A percentile compares a stretch with the other conserved stretches of the same genome.
Conservation (phyloP, 1,140 invertebrate genomes). For the Antheraea pernyi region DNA sequence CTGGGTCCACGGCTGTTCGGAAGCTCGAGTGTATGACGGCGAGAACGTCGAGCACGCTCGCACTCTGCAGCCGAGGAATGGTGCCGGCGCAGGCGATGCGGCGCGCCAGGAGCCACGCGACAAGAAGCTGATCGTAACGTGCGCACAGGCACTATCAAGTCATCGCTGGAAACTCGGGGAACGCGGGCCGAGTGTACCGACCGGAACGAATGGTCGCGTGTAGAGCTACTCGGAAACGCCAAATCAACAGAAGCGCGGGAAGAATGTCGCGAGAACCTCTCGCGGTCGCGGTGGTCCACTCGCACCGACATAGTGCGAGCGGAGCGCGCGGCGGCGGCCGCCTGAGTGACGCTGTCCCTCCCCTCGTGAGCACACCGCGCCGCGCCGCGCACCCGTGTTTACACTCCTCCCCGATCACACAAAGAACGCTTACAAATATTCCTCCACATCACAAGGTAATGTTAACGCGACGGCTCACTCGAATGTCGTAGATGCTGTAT, state of each 20-base stretch:
- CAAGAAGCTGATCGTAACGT: constrained; percentile 68
- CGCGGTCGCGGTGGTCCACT: constrained; percentile 63
- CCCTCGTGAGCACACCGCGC: constrained; percentile 42
- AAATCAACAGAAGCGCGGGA: constrained; percentile 72
- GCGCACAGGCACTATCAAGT: constrained; percentile 69
- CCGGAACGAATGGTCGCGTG: constrained; percentile 64
- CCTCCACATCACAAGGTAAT: constrained; percentile 39
- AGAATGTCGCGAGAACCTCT: constrained; percentile 67
- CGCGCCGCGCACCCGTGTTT: constrained; percentile 57
- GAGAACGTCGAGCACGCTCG: constrained; percentile 63
- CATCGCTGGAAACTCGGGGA: constrained; percentile 65
- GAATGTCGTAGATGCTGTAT: constrained; percentile 45
- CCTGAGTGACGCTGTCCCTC: constrained; percentile 49
- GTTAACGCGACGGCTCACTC: constrained; percentile 44
- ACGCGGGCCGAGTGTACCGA: constrained; percentile 70
- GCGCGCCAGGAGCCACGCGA: constrained; percentile 60
- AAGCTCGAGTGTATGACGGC: constrained; percentile 63
- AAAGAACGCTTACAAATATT: constrained; percentile 60
- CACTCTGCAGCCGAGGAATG: constrained; percentile 72
- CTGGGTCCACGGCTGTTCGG: constrained; percentile 63
- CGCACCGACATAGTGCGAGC: constrained; percentile 69
- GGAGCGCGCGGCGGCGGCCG: constrained; percentile 65
- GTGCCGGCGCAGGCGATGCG: constrained; percentile 64
- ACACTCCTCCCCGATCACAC: constrained; percentile 57
- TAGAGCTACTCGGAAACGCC: constrained; percentile 61